A percentile compares a stretch with the other conserved stretches of the same genome.
phyloP scores from a whole-genome alignment of 1,140 invertebrate species.

The Anadara kagoshimensis region DNA sequence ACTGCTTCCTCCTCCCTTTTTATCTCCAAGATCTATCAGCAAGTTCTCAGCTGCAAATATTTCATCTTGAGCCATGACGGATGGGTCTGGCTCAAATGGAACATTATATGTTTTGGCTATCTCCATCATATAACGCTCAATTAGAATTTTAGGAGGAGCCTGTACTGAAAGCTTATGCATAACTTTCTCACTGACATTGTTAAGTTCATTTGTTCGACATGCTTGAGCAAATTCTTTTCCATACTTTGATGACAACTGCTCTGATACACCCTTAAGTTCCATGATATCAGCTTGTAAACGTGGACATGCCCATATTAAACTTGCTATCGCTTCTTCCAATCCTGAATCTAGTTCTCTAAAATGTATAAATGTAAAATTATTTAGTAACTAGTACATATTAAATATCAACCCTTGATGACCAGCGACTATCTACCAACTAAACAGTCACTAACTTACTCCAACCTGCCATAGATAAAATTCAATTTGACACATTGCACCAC shows the following conservation, averaged over 20 bases:
- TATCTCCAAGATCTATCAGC: conserved; percentile 82
- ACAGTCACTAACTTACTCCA: too few species aligned
- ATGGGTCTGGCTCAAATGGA: conserved; percentile 69
- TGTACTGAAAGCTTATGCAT: conserved; percentile 97
- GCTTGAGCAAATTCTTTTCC: conserved; percentile 89
- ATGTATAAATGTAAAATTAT: conserved; percentile 29
- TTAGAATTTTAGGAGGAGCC: conserved; percentile 95
- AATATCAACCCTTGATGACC: not conserved
- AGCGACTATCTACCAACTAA: too few species aligned
- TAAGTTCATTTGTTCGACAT: conserved; percentile 69
- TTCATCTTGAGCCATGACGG: conserved; percentile 87
- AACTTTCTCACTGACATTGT: conserved; percentile 94
- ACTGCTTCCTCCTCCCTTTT: conserved; percentile 66
- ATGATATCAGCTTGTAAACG: conserved; percentile 76
- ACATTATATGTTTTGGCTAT: conserved; percentile 89
- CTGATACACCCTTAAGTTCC: conserved; percentile 93
- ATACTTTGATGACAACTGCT: conserved; percentile 94
- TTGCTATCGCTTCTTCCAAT: conserved; percentile 95
- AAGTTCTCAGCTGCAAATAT: conserved; percentile 80
- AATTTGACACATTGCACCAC: too few species aligned
- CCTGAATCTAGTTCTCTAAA: conserved; percentile 92
- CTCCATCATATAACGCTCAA: conserved; percentile 89
- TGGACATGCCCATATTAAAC: conserved; percentile 96
- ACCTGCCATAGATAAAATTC: too few species aligned
- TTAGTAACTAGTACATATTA: not conserved